phyloP scores from a whole-genome alignment of 2,888 invertebrate species.

The Cinara cedri region DNA sequence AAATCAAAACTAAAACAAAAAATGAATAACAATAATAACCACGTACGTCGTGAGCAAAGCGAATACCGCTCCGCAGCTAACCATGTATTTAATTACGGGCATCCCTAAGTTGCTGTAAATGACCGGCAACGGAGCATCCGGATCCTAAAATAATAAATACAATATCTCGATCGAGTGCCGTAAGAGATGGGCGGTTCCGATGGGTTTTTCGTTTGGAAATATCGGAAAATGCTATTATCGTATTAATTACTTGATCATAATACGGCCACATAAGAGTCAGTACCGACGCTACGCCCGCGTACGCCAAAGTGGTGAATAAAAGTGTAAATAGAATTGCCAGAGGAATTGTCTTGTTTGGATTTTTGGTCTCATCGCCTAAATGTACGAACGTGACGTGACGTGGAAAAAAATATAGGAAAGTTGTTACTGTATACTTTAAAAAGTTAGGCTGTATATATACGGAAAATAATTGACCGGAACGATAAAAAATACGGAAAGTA shows the following conservation, averaged over 20 bases:
- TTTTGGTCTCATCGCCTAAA: constrained; percentile 88
- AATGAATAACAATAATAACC: background rate
- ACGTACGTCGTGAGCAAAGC: constrained; percentile 78
- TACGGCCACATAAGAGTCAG: constrained; percentile 95
- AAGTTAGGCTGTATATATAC: too few relatives aligned
- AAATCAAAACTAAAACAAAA: background rate
- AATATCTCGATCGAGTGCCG: too few relatives aligned
- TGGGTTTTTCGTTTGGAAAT: background rate
- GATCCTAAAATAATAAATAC: constrained; percentile 66
- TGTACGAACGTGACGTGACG: too few relatives aligned
- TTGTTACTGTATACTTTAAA: too few relatives aligned
- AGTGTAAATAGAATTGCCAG: constrained; percentile 86
- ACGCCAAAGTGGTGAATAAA: constrained; percentile 81
- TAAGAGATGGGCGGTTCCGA: too few relatives aligned
- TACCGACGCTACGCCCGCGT: constrained; percentile 89
- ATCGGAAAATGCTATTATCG: too few relatives aligned
- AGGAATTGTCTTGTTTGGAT: constrained; percentile 90
- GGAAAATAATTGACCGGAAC: too few relatives aligned
- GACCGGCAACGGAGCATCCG: constrained; percentile 84
- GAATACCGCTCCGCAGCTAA: constrained; percentile 88
- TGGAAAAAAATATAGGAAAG: too few relatives aligned
- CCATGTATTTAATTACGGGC: constrained; percentile 83
- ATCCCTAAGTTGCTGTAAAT: constrained; percentile 81
- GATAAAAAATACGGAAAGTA: too few relatives aligned
- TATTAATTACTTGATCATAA: constrained; percentile 72